Evolutionary conservation across 1,140 invertebrate species (phyloP), one percentile per base, ranked within the genome.

Genomic region (Heliconius congener): DNA sequence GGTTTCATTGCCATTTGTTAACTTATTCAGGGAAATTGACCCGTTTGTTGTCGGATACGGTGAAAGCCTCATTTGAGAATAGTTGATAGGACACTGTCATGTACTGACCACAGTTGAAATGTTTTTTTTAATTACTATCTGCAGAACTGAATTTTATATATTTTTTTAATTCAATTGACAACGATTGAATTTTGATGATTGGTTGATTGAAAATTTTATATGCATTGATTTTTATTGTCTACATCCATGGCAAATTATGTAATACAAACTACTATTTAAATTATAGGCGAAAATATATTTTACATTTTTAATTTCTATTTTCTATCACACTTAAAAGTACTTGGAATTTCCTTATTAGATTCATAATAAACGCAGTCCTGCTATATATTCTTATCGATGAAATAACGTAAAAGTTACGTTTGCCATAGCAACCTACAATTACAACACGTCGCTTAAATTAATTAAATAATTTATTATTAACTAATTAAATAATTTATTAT

Each of bases 11-110:
- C 4, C 60, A 66, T 66, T 66, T 66, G 27, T 30, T 66, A 66
- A 66, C 60, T 66, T 66, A 66, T 66, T 66, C 60, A 66, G 23
- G 60, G 23, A 66, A 66, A 66, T 66, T 66, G 60, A 66, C 60
- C 60, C 9, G 60, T 66, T 66, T 66, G 27, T 66, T 66, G 60
- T 27, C 60, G 60, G 60, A 16, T 27, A 66, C 23, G 60, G 60
- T 16, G 60, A 66, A 66, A 66, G 23, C 23, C 16, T 13, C 60
- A 66, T 66, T 66, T 66, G 8, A 66, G 60, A 27, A 30, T 66
- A 66, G 60, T 30, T 30, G 60, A 66, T 30, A 30, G 11, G 27
- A n/a, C 23, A 30, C 27, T 13, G n/a, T n/a, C 60, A 66, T 23
- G 57, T 60, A 9, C 57, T 60, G 57, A 60, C 60, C 60, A 30